A percentile compares a stretch with the other conserved stretches of the same genome.
Conservation (phyloP, 2,797 vertebrate genomes). For the Vultur gryphus region DNA sequence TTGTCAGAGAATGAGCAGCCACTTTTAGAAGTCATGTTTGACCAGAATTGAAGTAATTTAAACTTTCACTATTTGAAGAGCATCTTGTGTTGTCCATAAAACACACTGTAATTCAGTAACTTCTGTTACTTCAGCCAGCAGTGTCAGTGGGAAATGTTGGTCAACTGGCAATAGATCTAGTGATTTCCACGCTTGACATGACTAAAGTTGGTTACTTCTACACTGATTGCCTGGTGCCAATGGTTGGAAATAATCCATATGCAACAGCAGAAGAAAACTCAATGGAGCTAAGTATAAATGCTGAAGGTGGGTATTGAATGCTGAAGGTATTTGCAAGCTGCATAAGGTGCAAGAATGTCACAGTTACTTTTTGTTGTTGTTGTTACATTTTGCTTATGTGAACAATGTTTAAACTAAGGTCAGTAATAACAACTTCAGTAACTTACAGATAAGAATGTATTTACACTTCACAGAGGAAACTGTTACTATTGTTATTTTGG, state of each 20-base stretch:
- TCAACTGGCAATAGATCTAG: constrained; percentile 89
- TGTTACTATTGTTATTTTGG: not conserved
- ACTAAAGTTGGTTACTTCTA: constrained; percentile 88
- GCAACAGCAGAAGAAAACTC: constrained; percentile 78
- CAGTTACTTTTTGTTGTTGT: not conserved
- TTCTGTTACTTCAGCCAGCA: constrained; percentile 81
- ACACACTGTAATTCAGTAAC: not conserved
- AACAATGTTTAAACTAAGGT: not conserved
- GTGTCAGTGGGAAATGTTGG: constrained; percentile 96
- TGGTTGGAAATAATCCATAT: constrained; percentile 94
- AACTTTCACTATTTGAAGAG: not conserved
- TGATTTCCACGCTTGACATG: constrained; percentile 89
- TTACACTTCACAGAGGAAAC: not conserved
- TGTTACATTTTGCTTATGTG: not conserved
- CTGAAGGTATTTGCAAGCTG: not conserved
- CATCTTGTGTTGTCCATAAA: not conserved
- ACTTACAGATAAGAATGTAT: not conserved
- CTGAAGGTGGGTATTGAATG: constrained; percentile 82
- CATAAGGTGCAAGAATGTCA: not conserved
- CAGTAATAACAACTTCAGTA: not conserved
- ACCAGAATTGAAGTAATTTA: not conserved
- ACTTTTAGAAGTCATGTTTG: not conserved
- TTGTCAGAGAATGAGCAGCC: not conserved
- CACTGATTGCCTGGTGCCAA: constrained; percentile 90
- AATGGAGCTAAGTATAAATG: constrained; percentile 84